Evolutionary conservation across 2,888 invertebrate genomes (phyloP), one percentile per base, ranked within the genome.

Genomic region (Exephanes ischioxanthus): DNA sequence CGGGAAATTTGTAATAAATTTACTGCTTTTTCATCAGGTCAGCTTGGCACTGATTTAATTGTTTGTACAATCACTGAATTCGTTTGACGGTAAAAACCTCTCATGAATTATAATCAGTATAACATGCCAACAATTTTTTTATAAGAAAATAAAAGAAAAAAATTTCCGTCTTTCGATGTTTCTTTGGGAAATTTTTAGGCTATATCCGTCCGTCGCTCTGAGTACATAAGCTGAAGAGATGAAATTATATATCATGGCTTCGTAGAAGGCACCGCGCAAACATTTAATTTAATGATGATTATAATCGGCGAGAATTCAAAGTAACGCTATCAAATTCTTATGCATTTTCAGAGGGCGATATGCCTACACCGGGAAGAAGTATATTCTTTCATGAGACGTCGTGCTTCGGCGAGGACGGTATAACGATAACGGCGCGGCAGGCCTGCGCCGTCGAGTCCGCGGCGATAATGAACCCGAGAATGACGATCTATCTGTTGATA

Each of bases 311-410:
- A 33, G 5, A 11, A 63, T 58, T 58, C n/a, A 7, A 33, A 63
- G n/a, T 22, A 6, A 19, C 16, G 51, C 16, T n/a, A 11, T 19
- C 0, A 37, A 19, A 53, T 73, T 53, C 14, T 14, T 41, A 19
- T 48, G 0, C 5, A 63, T 41, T 87, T 85, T 41, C 68, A 91
- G 91, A 91, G 14, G 87, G 88, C 2, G 84, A 86, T 0, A 88
- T 88, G 16, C 91, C 94, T 19, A 84, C 87, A 5, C 90, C 93
- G 70, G 94, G 94, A 22, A 91, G 91, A 22, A 95, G 95, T 14
- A 96, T 97, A 87, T 97, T 96, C 91, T 96, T 97, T 89, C 95
- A 96, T 87, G 96, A 96, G 90, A 96, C 96, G 0, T 96, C 96
- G 0, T 96, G 96, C 89, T 94, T 94, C 83, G 94, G 93, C 1